Percentiles rank a stretch among this genome's conserved stretches.
These are phyloP conservation scores for Pavo muticus DNA, from an alignment of 2,113 vertebrate species.

Conservation along the genomic window DNA sequence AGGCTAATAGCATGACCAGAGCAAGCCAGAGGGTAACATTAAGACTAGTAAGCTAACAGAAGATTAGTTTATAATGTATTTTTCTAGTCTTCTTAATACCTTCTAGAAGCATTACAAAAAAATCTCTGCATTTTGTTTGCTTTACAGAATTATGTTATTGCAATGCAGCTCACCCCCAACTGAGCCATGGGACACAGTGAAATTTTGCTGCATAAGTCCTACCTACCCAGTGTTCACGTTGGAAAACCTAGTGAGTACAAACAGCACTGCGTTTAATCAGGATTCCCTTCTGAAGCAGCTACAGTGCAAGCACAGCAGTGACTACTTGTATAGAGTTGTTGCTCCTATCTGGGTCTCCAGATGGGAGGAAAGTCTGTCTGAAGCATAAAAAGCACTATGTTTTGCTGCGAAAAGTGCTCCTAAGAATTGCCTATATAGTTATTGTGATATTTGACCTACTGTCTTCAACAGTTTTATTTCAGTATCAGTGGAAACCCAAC, in stretches of 20 bases:
- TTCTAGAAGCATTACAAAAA: not conserved
- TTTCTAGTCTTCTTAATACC: constrained; percentile 6
- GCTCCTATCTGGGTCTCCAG: not conserved
- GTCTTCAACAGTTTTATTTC: not conserved
- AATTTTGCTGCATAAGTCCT: not conserved
- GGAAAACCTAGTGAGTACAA: not conserved
- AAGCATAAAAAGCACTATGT: not conserved
- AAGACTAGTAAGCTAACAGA: constrained; percentile 22
- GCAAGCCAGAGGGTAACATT: constrained; percentile 17
- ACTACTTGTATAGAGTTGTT: not conserved
- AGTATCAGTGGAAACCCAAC: not conserved
- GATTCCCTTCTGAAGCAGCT: not conserved
- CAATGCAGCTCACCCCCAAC: not conserved
- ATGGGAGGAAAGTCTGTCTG: not conserved
- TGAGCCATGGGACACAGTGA: not conserved
- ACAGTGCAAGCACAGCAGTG: not conserved
- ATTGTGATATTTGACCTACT: not conserved
- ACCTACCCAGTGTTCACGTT: not conserved
- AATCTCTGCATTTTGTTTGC: not conserved
- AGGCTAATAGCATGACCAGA: constrained; percentile 19
- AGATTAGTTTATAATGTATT: constrained; percentile 47
- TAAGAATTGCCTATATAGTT: not conserved
- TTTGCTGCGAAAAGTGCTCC: not conserved
- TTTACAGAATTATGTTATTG: not conserved
- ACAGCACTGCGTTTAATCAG: not conserved